Evolutionary conservation across 2,113 vertebrate genomes (phyloP), one percentile per base, ranked within the genome.

Genomic region (Spea multiplicata): DNA sequence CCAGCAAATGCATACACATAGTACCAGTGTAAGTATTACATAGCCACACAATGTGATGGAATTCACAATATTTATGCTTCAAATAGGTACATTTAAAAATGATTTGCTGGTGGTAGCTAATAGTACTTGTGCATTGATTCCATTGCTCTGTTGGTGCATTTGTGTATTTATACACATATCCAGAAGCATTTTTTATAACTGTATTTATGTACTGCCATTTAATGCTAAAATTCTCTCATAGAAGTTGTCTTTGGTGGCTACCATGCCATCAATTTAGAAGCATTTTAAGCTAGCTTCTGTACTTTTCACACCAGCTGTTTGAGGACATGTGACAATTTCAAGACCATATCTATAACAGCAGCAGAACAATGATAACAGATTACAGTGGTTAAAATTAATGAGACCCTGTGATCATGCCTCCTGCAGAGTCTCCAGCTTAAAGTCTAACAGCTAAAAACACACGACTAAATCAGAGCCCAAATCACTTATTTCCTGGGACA

Each of bases 331-430:
- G 52, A 44, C 44, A 66, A n/a, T 75, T 80, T 45, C 50, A 9
- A 49, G 59, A 17, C 44, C 44, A 45, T 59, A 57, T 55, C 73
- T n/a, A 16, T 49, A 73, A 62, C 75, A 77, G 55, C 66, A 57
- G 44, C 16, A 67, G 77, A 79, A 80, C 78, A 80, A 80, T 80
- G 71, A 68, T 74, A 74, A 66, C 64, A 80, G 78, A 80, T 80
- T 80, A 80, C 78, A 80, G 71, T 80, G 78, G 78, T 80, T 80
- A 80, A 80, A 80, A 74, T 80, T 80, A 80, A 80, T 80, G 78
- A 80, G 78, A 68, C 78, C 78, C 64, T 65, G 66, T 80, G 64
- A 62, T 74, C 78, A 53, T 74, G 71, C 44, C 66, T 68, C 78
- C 71, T 68, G 71, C 65, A 67, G 78, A 73, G 71, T 8, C 45